Evolutionary conservation across 2,888 invertebrate species (phyloP), one percentile per base, ranked within the genome.

Genomic region (Bhutanitis thaidina): DNA sequence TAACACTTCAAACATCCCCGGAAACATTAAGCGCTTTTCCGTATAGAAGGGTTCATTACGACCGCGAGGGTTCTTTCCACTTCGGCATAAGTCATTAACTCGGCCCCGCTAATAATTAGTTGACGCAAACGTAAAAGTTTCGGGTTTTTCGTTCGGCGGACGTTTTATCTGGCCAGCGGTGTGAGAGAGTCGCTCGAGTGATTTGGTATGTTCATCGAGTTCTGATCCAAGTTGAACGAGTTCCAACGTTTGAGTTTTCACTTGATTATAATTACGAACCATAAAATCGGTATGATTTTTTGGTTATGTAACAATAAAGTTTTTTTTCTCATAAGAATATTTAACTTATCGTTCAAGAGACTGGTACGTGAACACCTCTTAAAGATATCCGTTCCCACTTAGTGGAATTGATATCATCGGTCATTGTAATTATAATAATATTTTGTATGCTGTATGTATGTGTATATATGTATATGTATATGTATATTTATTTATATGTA

Each of bases 131-230:
- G 54, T 53, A 59, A 62, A 64, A 65, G 60, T 61, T 65, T 53
- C 45, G 51, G 46, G 58, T 39, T 58, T n/a, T 59, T 59, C 57
- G 54, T 58, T 56, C 32, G 34, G 16, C 54, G 54, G 43, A 43
- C 52, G 59, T 59, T 62, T 63, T 65, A 63, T 65, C 63, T 60
- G 53, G 45, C 49, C 63, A 57, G 48, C 54, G 57, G 61, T 7
- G 54, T 49, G 63, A 54, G 53, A 63, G 53, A 57, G 55, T 58
- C 48, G 56, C 52, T 54, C 56, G 52, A 55, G 37, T 44, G 51
- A 52, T 51, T 45, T 40, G 27, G 15, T 36, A 45, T 40, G 38
- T 13, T 50, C 25, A 45, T 27, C 29, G 34, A 27, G 25, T 32
- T 43, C n/a, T 20, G 34, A n/a, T 40, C 14, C 27, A 46, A 46